phyloP scores from a whole-genome alignment of 2,888 invertebrate species.

The Melanargia galathea region DNA sequence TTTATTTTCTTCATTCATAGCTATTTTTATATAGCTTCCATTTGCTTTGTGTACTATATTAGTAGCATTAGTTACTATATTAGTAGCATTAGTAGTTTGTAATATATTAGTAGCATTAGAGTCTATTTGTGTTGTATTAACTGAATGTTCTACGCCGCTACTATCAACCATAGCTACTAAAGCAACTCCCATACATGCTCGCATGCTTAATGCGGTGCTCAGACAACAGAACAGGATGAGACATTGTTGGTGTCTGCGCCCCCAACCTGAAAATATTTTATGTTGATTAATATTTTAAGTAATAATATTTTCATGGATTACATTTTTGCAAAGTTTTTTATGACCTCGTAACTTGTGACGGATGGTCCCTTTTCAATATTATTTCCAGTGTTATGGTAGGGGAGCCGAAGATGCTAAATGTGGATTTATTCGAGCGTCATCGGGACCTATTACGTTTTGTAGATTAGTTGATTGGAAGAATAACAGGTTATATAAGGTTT shows the following conservation, averaged over 20 bases:
- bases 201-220: constrained; percentile 83
- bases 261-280: constrained; percentile 58
- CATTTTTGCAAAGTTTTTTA: no score
- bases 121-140: neutral
- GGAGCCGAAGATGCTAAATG: no score
- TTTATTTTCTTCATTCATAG: neutral
- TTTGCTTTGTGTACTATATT: neutral
- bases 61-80: neutral
- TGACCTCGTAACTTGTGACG: no score
- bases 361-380: no score
- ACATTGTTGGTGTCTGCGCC: constrained; percentile 82
- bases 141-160: constrained; percentile 24
- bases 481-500: no score
- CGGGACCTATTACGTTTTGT: no score
- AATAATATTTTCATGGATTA: no score
- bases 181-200: constrained; percentile 85
- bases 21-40: neutral
- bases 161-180: constrained; percentile 83
- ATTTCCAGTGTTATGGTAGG: no score
- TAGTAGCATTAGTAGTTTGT: neutral
- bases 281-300: no score
- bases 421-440: no score
- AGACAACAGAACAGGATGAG: constrained; percentile 81
- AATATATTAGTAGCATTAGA: neutral
- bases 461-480: no score